These are phyloP conservation scores for Psylliodes chrysocephalus DNA, from an alignment of 2,888 invertebrate genomes.

Conservation along the genomic window DNA sequence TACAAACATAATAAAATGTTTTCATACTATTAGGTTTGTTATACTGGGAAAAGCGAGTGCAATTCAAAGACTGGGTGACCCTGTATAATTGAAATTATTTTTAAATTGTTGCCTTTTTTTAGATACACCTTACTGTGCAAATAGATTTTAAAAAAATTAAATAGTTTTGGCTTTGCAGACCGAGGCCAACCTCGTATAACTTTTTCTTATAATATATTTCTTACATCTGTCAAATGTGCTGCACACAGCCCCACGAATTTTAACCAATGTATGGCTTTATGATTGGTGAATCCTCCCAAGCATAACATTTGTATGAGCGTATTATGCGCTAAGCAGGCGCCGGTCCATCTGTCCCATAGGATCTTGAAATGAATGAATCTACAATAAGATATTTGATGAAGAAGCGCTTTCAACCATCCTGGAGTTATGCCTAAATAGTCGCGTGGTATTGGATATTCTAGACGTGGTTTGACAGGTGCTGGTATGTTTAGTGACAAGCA, in stretches of 20 bases:
- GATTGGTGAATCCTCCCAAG: constrained; percentile 75
- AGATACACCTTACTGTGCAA: too few species aligned
- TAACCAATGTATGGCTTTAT: constrained; percentile 74
- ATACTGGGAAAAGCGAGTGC: too few species aligned
- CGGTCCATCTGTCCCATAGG: constrained; percentile 70
- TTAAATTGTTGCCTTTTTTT: too few species aligned
- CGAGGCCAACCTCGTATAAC: too few species aligned
- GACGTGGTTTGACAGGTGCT: constrained; percentile 82
- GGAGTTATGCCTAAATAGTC: constrained; percentile 81
- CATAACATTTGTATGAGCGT: constrained; percentile 76
- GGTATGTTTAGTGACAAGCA: constrained; percentile 80
- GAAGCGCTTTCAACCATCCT: constrained; percentile 80
- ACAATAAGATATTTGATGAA: constrained; percentile 75
- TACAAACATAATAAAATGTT: too few species aligned
- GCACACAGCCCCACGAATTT: constrained; percentile 81
- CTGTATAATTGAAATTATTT: too few species aligned
- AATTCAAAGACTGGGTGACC: too few species aligned
- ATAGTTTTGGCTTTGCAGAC: too few species aligned
- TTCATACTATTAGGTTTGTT: too few species aligned
- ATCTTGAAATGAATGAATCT: constrained; percentile 59
- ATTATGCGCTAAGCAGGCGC: constrained; percentile 72
- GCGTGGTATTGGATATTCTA: constrained; percentile 78
- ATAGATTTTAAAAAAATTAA: too few species aligned
- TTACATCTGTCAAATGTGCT: constrained; percentile 73
- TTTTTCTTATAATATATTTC: too few species aligned